Evolutionary conservation across 2,888 invertebrate species (phyloP).

Genomic region (Axea sp.): DNA sequence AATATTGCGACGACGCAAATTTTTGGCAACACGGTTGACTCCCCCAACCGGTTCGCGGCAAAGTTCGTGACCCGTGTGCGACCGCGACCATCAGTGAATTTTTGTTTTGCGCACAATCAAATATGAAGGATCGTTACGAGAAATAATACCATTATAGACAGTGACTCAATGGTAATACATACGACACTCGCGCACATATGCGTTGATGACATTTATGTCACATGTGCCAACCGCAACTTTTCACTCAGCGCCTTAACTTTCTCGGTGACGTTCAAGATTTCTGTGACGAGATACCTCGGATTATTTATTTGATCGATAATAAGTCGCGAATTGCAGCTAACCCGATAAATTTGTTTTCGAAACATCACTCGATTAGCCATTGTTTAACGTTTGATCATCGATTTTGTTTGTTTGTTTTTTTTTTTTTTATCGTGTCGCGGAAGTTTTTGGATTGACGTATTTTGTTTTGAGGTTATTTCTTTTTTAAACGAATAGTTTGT

Average conservation of each 20-base stretch:
- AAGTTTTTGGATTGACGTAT: background rate
- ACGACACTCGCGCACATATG: slow-evolving; percentile 21
- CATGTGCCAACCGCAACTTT: slow-evolving; percentile 51
- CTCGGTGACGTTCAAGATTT: slow-evolving; percentile 29
- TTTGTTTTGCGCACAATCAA: background rate
- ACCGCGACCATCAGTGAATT: background rate
- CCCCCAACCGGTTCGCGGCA: background rate
- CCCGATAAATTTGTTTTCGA: background rate
- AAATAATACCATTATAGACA: slow-evolving; percentile 44
- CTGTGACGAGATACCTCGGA: slow-evolving; percentile 1
- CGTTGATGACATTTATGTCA: slow-evolving; percentile 59
- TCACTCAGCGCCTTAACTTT: slow-evolving; percentile 42
- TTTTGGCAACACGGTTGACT: background rate
- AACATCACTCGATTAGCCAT: background rate
- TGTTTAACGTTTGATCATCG: slow-evolving; percentile 12
- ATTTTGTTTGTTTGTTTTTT: slow-evolving; percentile 22
- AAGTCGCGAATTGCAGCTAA: background rate
- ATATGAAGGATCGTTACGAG: slow-evolving; percentile 22
- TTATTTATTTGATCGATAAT: slow-evolving; percentile 26
- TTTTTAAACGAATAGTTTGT: no score
- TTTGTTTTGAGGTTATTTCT: slow-evolving; percentile 16
- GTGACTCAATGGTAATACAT: slow-evolving; percentile 57
- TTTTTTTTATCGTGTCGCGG: background rate
- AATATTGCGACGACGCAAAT: background rate
- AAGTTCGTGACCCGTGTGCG: background rate